phyloP scores from a whole-genome alignment of 2,888 invertebrate genomes.

The Acrobeloides nanus region DNA sequence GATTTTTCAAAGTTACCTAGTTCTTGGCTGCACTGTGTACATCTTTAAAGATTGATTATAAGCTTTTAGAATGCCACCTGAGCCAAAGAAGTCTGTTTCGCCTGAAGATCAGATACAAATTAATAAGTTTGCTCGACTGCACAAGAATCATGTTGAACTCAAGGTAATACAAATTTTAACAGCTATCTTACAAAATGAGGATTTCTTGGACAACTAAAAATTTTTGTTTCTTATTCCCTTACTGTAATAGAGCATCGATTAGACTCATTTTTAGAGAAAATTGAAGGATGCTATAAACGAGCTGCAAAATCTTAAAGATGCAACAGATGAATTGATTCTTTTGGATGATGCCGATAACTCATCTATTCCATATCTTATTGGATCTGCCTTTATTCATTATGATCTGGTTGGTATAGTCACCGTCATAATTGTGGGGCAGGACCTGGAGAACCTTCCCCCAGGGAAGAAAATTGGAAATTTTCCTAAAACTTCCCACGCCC shows the following conservation, averaged over 20 bases:
- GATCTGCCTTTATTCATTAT: slow-evolving; percentile 50
- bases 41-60: neutral
- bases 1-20: too few relatives aligned
- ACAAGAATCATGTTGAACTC: slow-evolving; percentile 81
- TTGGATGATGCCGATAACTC: slow-evolving; percentile 61
- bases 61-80: slow-evolving; percentile 4
- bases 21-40: too few relatives aligned
- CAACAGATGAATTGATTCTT: slow-evolving; percentile 72
- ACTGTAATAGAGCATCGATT: neutral
- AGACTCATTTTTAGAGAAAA: slow-evolving; percentile 15
- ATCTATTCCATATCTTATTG: slow-evolving; percentile 54
- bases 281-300: slow-evolving; percentile 64
- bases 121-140: slow-evolving; percentile 85
- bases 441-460: too few relatives aligned
- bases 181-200: slow-evolving; percentile 61
- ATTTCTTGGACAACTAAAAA: neutral
- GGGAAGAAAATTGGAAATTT: too few relatives aligned
- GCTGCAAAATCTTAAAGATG: slow-evolving; percentile 84
- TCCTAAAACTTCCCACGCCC: too few relatives aligned
- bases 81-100: slow-evolving; percentile 62
- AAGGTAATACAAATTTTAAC: slow-evolving; percentile 74
- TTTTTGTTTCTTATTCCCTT: neutral
- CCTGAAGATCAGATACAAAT: slow-evolving; percentile 95
- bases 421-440: too few relatives aligned
- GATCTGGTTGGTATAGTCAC: slow-evolving; percentile 10